Evolutionary conservation across 2,888 invertebrate species (phyloP), one percentile per base, ranked within the genome.

Genomic region (Dicyrtomina minuta): DNA sequence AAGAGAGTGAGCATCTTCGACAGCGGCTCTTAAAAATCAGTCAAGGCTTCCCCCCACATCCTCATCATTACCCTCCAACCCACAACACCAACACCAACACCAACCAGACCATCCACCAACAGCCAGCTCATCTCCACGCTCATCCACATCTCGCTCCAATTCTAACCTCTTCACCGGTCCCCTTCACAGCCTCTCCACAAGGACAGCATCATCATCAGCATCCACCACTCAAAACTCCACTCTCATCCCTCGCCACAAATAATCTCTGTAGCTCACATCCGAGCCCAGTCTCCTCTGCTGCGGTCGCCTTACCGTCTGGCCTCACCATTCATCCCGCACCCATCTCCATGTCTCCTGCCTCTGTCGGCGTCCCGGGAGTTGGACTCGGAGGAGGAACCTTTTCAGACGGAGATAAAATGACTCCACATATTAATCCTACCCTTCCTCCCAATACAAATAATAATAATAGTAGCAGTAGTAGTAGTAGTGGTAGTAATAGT

Each of bases 1-100:
- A 70, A 44, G 66, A 75, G 56, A 74, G 75, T 59, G 73, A 74
- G 56, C 17, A 68, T 5, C 55, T 75, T 8, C 70, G 72, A 26
- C 65, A 71, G 17, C 46, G 71, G 15, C 65, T 71, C 26, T 27
- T 58, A 20, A 62, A 65, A 49, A 55, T 65, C 51, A 64, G 51
- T 55, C 66, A 66, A 27, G 58, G 41, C 26, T 46, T 55, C 49
- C 55, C 61, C n/a, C 62, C 62, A 1, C 60, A 53, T 41, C 60
- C 39, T 24, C 27, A 39, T 24, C 53, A 51, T 27, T 44, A 61
- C 46, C 46, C 24, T n/a, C n/a, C n/a, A n/a, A n/a, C n/a, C 22
- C n/a, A 26, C 44, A 6, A 17, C 39, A 58, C 58, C 58, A 39
- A 27, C 15, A 24, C 51, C 26, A 39, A 41, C 24, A 53, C 6